Evolutionary conservation across 2,888 invertebrate genomes (phyloP).

Genomic region (Physocephala rufipes): DNA sequence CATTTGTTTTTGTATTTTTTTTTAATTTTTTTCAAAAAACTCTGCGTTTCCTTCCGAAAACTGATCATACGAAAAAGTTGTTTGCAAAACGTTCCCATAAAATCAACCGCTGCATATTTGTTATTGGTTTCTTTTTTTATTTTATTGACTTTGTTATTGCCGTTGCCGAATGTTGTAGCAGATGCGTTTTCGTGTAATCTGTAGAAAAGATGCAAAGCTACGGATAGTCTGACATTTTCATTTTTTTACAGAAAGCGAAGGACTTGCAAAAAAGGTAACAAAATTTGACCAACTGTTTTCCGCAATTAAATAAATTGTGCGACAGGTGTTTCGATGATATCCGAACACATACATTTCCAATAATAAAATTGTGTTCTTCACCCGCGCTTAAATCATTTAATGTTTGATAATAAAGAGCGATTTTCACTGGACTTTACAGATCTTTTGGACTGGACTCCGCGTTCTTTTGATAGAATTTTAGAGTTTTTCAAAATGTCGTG

Average conservation of each 20-base stretch:
- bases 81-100: not conserved
- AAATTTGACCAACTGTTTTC: conserved; percentile 25
- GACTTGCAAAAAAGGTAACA: conserved; percentile 7
- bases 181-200: conserved; percentile 6
- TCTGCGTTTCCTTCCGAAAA: not conserved
- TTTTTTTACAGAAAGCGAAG: not conserved
- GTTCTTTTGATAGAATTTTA: no score
- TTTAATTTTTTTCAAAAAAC: no score
- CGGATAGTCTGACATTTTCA: not conserved
- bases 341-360: no score
- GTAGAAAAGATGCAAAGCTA: conserved; percentile 23
- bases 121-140: not conserved
- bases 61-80: not conserved
- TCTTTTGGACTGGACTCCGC: no score
- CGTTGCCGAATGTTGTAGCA: conserved; percentile 9
- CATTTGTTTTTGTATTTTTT: no score
- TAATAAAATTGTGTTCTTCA: no score
- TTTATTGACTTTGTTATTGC: conserved; percentile 1
- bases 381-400: no score
- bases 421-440: no score
- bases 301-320: conserved; percentile 33
- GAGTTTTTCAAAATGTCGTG: no score
- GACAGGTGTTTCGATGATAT: conserved; percentile 31
- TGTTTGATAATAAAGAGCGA: not conserved
- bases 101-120: no score